phyloP scores from a whole-genome alignment of 2,113 vertebrate genomes.

The Dicerorhinus sumatrensis region DNA sequence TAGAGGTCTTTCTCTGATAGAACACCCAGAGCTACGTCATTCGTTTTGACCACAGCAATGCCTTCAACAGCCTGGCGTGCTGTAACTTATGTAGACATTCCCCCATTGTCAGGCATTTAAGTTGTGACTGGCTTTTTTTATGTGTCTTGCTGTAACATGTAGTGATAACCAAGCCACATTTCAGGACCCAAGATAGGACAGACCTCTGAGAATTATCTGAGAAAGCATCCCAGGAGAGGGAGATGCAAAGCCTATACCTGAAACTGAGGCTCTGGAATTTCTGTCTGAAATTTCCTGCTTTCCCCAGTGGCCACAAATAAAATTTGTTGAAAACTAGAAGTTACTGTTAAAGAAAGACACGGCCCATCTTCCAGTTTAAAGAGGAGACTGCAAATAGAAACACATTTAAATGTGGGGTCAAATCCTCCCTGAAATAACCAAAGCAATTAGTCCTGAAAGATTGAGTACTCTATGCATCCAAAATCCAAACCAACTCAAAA shows the following conservation, averaged over 20 bases:
- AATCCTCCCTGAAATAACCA: conserved; percentile 3
- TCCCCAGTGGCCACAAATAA: not conserved
- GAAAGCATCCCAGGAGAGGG: not conserved
- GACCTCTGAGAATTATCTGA: not conserved
- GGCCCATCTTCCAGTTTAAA: not conserved
- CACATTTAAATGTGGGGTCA: not conserved
- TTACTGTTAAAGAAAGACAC: conserved; percentile 4
- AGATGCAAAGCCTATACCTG: not conserved
- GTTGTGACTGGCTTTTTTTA: not conserved
- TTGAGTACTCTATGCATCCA: not conserved
- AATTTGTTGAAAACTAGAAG: conserved; percentile 41
- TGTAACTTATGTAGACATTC: not conserved
- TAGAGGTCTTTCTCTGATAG: not conserved
- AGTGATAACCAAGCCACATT: not conserved
- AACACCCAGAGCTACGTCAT: not conserved
- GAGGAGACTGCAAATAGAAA: conserved; percentile 37
- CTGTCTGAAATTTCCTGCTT: not conserved
- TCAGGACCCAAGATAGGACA: not conserved
- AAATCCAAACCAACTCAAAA: not conserved
- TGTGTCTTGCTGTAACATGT: not conserved
- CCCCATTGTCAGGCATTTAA: not conserved
- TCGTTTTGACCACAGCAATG: not conserved
- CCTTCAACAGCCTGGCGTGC: not conserved
- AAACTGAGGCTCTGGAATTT: not conserved
- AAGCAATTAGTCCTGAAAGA: conserved; percentile 33